Evolutionary conservation across 2,797 vertebrate species (phyloP).

Genomic region (Apodemus agrarius): DNA sequence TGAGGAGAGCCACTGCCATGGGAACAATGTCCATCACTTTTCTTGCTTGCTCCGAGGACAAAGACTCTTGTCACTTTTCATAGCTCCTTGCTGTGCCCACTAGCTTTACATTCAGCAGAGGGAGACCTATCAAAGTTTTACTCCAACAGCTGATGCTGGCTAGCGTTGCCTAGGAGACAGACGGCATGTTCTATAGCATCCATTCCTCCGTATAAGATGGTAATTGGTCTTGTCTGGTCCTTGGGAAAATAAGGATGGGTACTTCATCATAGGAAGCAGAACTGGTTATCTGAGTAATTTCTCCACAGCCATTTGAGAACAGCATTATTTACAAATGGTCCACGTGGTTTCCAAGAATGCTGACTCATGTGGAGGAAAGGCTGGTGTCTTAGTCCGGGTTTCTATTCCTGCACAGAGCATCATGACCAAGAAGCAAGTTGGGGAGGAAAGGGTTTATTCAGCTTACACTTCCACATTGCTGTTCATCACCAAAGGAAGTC

Average conservation of each 20-base stretch:
- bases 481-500: no score
- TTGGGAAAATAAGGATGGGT: neutral
- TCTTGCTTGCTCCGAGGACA: neutral
- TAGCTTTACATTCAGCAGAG: neutral
- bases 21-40: neutral
- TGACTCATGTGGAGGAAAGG: neutral
- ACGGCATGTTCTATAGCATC: neutral
- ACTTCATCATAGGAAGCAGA: neutral
- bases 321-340: conserved; percentile 36
- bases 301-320: neutral
- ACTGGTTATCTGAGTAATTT: neutral
- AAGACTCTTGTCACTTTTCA: neutral
- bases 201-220: neutral
- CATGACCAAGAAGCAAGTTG: no score
- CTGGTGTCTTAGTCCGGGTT: neutral
- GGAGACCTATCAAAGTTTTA: neutral
- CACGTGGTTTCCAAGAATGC: neutral
- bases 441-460: no score
- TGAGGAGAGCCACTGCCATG: neutral
- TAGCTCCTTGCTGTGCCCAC: neutral
- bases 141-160: neutral
- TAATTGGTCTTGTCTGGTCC: neutral
- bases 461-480: no score
- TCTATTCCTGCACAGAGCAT: no score
- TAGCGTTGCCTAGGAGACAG: neutral